Conservation (phyloP, 2,888 invertebrate genomes). For the Callyntrura sp. region DNA sequence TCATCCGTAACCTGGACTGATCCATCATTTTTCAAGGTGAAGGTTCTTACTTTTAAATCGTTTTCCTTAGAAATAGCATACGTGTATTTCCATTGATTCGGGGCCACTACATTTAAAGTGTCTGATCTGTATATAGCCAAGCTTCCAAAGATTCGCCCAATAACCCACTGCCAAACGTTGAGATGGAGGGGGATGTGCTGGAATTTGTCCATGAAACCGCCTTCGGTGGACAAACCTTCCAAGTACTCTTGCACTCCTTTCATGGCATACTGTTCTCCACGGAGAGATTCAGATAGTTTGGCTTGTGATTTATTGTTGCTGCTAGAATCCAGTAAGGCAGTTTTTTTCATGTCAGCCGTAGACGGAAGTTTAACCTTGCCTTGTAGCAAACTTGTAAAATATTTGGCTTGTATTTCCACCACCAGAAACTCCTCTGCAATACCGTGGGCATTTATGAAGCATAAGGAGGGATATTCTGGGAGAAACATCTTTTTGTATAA, state of each 20-base stretch:
- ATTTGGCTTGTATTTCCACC: slow-evolving; percentile 62
- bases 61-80: background rate
- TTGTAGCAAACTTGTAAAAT: slow-evolving; percentile 42
- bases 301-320: slow-evolving; percentile 23
- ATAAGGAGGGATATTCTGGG: slow-evolving; percentile 43
- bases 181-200: slow-evolving; percentile 51
- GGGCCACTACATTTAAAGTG: background rate
- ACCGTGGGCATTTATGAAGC: slow-evolving; percentile 66
- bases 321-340: background rate
- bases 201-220: slow-evolving; percentile 14
- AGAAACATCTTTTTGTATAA: slow-evolving; percentile 67
- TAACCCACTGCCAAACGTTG: slow-evolving; percentile 56
- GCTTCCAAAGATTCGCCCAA: slow-evolving; percentile 50
- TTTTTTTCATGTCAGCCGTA: background rate
- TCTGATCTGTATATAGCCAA: slow-evolving; percentile 47
- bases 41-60: slow-evolving; percentile 9
- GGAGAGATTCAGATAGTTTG: slow-evolving; percentile 48
- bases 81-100: slow-evolving; percentile 48
- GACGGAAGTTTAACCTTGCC: slow-evolving; percentile 18
- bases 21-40: slow-evolving; percentile 47
- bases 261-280: slow-evolving; percentile 52
- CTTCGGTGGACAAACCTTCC: slow-evolving; percentile 43
- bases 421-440: slow-evolving; percentile 60
- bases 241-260: slow-evolving; percentile 45
- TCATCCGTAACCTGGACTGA: background rate